Evolutionary conservation across 2,113 vertebrate genomes (phyloP).

Genomic region (Amphiprion percula): DNA sequence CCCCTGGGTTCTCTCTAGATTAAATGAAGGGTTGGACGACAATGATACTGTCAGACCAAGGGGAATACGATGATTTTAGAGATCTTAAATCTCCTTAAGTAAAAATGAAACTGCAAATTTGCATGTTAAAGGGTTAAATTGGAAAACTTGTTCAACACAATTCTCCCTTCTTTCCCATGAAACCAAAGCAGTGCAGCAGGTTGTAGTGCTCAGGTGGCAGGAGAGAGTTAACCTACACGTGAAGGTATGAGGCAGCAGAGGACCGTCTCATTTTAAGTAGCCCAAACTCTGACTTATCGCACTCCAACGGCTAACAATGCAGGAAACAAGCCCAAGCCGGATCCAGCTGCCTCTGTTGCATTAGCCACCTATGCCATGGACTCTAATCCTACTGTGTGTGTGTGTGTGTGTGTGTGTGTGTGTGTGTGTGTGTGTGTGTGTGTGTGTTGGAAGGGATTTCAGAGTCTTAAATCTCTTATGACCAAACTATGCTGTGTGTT

Average conservation of each 20-base stretch:
- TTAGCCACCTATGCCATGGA: conserved; percentile 50
- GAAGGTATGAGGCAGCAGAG: conserved; percentile 27
- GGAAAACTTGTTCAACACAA: not conserved
- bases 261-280: conserved; percentile 37
- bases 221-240: conserved; percentile 54
- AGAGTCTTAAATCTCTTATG: conserved; percentile 30
- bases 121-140: too few relatives aligned
- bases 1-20: too few relatives aligned
- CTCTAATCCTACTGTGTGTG: conserved; percentile 38
- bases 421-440: not conserved
- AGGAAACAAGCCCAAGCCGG: conserved; percentile 57
- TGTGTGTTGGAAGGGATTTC: conserved; percentile 11
- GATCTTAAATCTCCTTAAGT: too few relatives aligned
- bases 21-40: too few relatives aligned
- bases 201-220: conserved; percentile 27
- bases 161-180: not conserved
- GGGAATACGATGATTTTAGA: too few relatives aligned
- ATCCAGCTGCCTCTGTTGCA: conserved; percentile 59
- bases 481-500: conserved; percentile 27
- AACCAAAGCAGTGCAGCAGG: not conserved
- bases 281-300: conserved; percentile 58
- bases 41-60: too few relatives aligned
- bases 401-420: conserved; percentile 24
- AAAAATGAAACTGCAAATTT: too few relatives aligned
- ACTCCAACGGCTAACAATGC: conserved; percentile 61